These are phyloP conservation scores for Drosophila nasuta DNA, from an alignment of 1,140 invertebrate genomes.

Conservation along the genomic window DNA sequence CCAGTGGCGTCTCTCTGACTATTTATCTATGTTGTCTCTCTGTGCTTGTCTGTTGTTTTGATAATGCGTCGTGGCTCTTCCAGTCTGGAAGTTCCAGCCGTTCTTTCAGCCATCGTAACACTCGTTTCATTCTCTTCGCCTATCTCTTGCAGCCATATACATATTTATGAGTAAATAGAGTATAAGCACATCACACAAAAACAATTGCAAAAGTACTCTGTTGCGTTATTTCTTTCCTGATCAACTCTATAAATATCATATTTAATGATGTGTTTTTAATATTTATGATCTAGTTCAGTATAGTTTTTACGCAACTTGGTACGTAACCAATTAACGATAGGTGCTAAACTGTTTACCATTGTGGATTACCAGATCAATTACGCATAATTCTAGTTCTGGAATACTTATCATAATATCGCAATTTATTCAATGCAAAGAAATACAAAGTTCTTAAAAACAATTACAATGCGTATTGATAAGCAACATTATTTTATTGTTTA, in stretches of 20 bases:
- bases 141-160: not conserved
- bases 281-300: not conserved
- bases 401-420: no score
- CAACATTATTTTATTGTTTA: no score
- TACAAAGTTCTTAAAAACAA: no score
- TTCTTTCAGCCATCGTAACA: not conserved
- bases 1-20: constrained; percentile 29
- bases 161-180: not conserved
- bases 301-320: no score
- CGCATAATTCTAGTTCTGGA: no score
- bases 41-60: constrained; percentile 5
- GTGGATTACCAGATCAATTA: no score
- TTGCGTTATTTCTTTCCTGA: not conserved
- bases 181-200: no score
- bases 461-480: no score
- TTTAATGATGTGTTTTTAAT: not conserved
- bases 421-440: no score
- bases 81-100: not conserved
- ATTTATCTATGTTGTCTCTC: constrained; percentile 28
- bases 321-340: no score
- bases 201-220: not conserved
- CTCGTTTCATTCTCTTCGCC: not conserved
- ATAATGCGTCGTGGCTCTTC: constrained; percentile 29
- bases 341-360: no score
- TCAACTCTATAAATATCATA: not conserved